Conservation (phyloP, 2,797 vertebrate genomes). For the Sebastes taczanowskii region DNA sequence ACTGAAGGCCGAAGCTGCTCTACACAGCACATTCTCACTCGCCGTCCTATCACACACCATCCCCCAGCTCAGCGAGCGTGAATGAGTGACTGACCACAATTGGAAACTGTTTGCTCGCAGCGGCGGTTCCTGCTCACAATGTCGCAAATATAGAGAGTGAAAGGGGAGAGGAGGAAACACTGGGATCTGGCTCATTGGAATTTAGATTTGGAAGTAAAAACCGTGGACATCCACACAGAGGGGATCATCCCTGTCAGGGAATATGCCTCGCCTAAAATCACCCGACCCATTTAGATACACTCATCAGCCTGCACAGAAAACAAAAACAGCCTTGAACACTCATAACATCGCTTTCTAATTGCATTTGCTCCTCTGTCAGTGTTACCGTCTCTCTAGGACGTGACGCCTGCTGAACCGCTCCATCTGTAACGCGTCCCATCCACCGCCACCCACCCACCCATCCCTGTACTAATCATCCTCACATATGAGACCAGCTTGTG, state of each 20-base stretch:
- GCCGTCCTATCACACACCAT: background rate
- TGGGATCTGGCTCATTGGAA: slow-evolving; percentile 22
- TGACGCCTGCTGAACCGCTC: slow-evolving; percentile 12
- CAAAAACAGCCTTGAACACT: slow-evolving; percentile 17
- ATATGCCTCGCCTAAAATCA: slow-evolving; percentile 29
- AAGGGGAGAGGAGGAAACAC: slow-evolving; percentile 13
- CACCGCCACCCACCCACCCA: slow-evolving; percentile 12
- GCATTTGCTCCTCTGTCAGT: background rate
- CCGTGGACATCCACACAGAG: slow-evolving; percentile 13
- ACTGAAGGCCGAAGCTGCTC: background rate
- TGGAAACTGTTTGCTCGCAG: slow-evolving; percentile 42
- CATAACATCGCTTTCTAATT: slow-evolving; percentile 6
- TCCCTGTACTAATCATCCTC: slow-evolving; percentile 26
- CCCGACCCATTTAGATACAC: slow-evolving; percentile 7
- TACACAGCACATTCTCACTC: background rate
- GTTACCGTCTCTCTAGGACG: background rate
- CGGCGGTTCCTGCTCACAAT: slow-evolving; percentile 9
- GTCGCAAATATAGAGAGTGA: slow-evolving; percentile 43
- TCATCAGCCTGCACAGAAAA: slow-evolving; percentile 7
- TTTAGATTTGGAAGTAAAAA: slow-evolving; percentile 40
- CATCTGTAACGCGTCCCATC: background rate
- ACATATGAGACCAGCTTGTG: slow-evolving; percentile 32
- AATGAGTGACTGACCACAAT: slow-evolving; percentile 39
- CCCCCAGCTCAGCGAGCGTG: slow-evolving; percentile 11
- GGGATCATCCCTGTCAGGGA: slow-evolving; percentile 33